Conservation (phyloP, 2,113 vertebrate genomes). For the Sebastes fasciatus region DNA sequence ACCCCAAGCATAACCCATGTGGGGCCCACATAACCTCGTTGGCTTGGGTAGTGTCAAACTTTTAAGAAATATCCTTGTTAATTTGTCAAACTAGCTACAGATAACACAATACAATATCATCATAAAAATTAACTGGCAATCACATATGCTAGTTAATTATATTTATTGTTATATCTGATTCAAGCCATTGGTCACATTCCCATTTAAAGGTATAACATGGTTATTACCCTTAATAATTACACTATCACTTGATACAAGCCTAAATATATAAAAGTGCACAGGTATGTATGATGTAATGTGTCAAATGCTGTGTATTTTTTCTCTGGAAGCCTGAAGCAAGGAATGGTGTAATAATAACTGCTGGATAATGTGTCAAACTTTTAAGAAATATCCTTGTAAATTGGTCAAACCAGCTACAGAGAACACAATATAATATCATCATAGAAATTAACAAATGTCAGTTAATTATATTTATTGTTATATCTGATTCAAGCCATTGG, state of each 20-base stretch:
- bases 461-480: neutral
- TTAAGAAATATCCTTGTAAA: neutral
- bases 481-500: neutral
- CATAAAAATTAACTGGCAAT: neutral
- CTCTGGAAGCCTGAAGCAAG: neutral
- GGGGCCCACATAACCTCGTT: too few relatives aligned
- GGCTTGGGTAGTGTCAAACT: neutral
- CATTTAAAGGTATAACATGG: neutral
- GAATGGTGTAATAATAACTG: too few relatives aligned
- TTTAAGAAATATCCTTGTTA: neutral
- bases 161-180: neutral
- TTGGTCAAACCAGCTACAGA: neutral
- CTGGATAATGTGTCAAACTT: neutral
- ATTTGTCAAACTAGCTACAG: neutral
- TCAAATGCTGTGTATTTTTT: constrained; percentile 5
- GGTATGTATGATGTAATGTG: constrained; percentile 1
- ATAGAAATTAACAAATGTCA: neutral
- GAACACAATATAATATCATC: neutral
- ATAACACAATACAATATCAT: neutral
- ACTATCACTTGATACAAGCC: constrained; percentile 14
- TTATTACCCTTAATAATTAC: constrained; percentile 1
- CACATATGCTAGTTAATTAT: neutral
- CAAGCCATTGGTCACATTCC: neutral
- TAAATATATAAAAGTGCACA: neutral
- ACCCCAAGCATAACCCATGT: too few relatives aligned